Evolutionary conservation across 2,113 vertebrate genomes (phyloP).

Genomic region (Calyptommatus sinebrachiatus): DNA sequence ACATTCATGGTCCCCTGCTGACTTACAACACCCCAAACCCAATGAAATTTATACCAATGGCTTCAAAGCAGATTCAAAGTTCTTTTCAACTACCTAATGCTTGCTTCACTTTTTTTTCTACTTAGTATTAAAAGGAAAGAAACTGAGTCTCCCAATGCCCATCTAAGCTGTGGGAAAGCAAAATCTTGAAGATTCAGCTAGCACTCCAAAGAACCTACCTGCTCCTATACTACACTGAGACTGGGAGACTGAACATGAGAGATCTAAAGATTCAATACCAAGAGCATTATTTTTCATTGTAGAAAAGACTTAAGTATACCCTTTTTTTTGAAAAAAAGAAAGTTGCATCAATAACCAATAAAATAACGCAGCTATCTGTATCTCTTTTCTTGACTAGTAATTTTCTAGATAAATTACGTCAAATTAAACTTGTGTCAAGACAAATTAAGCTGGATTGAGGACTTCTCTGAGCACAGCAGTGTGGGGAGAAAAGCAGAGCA

Average conservation of each 20-base stretch:
- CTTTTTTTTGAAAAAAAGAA: slow-evolving; percentile 33
- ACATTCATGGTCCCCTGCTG: too few species aligned
- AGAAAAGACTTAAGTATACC: not conserved
- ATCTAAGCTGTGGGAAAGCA: slow-evolving; percentile 47
- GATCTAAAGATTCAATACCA: slow-evolving; percentile 9
- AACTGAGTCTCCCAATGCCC: slow-evolving; percentile 79
- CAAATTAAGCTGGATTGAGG: too few species aligned
- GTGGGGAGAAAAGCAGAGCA: too few species aligned
- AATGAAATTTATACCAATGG: too few species aligned
- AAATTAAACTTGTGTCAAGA: not conserved
- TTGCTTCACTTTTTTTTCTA: slow-evolving; percentile 29
- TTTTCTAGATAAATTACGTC: not conserved
- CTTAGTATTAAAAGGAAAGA: slow-evolving; percentile 80
- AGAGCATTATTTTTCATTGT: not conserved
- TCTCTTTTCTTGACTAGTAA: not conserved
- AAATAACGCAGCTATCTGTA: slow-evolving; percentile 19
- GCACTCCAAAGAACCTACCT: not conserved
- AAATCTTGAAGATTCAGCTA: not conserved
- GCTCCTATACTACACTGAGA: not conserved
- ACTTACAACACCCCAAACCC: too few species aligned
- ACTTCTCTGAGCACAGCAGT: too few species aligned
- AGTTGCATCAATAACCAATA: slow-evolving; percentile 11
- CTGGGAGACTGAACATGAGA: not conserved
- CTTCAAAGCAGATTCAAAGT: too few species aligned
- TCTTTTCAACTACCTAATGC: too few species aligned